Conservation (phyloP, 2,113 vertebrate species). For the Protobothrops flavoviridis region DNA sequence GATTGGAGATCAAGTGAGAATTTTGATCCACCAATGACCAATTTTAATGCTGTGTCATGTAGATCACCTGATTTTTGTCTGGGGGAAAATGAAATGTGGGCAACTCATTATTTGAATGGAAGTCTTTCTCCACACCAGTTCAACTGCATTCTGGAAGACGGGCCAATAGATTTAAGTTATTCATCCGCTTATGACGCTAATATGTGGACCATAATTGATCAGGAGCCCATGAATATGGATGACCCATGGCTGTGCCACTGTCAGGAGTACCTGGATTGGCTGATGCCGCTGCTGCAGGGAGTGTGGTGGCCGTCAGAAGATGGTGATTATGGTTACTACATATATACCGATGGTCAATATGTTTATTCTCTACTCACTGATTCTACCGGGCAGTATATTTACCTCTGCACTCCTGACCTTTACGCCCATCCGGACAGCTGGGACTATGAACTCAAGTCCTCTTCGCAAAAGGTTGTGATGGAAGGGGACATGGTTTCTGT, state of each 20-base stretch:
- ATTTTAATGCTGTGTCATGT: conserved; percentile 60
- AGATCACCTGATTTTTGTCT: conserved; percentile 72
- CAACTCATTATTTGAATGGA: conserved; percentile 71
- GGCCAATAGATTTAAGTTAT: conserved; percentile 77
- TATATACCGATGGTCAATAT: conserved; percentile 90
- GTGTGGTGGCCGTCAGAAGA: conserved; percentile 94
- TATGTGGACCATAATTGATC: conserved; percentile 61
- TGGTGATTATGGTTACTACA: conserved; percentile 90
- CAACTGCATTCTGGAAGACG: conserved; percentile 64
- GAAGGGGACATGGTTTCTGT: conserved; percentile 79
- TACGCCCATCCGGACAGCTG: conserved; percentile 68
- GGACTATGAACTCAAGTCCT: conserved; percentile 66
- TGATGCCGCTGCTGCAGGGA: conserved; percentile 85
- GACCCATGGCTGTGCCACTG: conserved; percentile 73
- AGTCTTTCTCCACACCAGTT: conserved; percentile 61
- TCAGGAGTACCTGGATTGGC: conserved; percentile 90
- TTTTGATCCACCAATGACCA: conserved; percentile 69
- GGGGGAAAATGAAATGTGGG: conserved; percentile 75
- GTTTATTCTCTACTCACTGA: conserved; percentile 94
- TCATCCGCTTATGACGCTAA: conserved; percentile 65
- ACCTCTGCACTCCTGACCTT: conserved; percentile 81
- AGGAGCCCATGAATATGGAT: conserved; percentile 68
- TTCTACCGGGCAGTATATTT: conserved; percentile 85
- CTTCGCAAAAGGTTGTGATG: conserved; percentile 70
- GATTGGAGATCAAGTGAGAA: conserved; percentile 71